Base-by-base conservation (phyloP, 2,888 invertebrate species). In the Oxytorus armatus region DNA sequence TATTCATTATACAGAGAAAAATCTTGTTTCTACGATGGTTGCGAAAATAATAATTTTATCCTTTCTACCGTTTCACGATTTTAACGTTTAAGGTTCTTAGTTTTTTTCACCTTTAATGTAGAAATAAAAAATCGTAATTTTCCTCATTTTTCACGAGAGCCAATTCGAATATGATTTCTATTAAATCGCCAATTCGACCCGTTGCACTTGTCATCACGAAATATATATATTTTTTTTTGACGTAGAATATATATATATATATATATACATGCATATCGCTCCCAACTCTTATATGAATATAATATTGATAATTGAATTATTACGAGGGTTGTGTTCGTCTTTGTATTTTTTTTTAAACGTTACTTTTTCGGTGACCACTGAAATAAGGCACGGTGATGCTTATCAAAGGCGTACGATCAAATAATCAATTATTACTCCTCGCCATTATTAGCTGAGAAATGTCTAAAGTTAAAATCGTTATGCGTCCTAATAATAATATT, bases 341-440 rank as follows among this genome's bases (percentile, higher is more conserved):
- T 18, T 16, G 1, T 53, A 42, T 44, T 53, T 55, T 25, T 14
- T 25, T 47, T 61, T 49, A n/a, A n/a, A n/a, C 21, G 57, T 63
- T 51, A 36, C 63, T 79, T 65, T 74, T 68, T 42, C 72, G 11
- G 80, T 81, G 79, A 86, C 77, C 75, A 79, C 65, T 44, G 21
- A 77, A 86, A 25, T 25, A 53, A 87, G 86, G 85, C 80, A 80
- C 78, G n/a, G 78, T 61, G 36, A 65, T 73, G 72, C 47, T 47
- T 49, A 25, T 69, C n/a, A 49, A 68, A 69, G 33, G 53, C n/a
- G n/a, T n/a, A n/a, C 49, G 7, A 21, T 4, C 11, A 23, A 63
- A 65, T 44, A 44, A 53, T 21, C 44, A 33, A 47, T 77, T 36
- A 49, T 63, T 63, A 42, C n/a, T 55, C 69, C 42, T 23, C 33